phyloP scores from a whole-genome alignment of 2,797 vertebrate species.

The Acipenser ruthenus region DNA sequence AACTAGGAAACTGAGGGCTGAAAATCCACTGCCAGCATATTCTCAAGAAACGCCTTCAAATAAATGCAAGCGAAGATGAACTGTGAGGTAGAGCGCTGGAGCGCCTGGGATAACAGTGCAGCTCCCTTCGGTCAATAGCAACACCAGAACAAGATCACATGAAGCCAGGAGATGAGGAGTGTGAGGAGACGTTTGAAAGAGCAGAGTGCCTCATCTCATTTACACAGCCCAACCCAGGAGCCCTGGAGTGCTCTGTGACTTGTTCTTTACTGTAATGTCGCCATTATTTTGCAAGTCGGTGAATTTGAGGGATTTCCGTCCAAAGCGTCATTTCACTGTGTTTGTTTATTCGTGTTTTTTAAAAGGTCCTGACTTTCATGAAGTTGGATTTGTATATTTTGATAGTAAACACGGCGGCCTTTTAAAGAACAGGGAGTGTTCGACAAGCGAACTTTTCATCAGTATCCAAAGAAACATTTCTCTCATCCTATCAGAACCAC shows the following conservation, averaged over 20 bases:
- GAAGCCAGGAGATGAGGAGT: too few relatives aligned
- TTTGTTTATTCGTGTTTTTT: constrained; percentile 20
- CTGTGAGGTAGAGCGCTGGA: too few relatives aligned
- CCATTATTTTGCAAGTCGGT: constrained; percentile 23
- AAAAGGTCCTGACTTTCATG: constrained; percentile 13
- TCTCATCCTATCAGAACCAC: background rate
- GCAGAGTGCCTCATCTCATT: constrained; percentile 1
- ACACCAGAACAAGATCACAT: too few relatives aligned
- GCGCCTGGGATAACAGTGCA: too few relatives aligned
- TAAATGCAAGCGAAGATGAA: too few relatives aligned
- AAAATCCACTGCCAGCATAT: too few relatives aligned
- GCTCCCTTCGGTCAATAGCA: too few relatives aligned
- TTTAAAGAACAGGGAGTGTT: too few relatives aligned
- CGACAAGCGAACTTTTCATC: too few relatives aligned
- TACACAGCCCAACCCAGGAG: constrained; percentile 12
- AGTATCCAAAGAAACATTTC: background rate
- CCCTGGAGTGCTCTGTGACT: constrained; percentile 26
- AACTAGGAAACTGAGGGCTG: too few relatives aligned
- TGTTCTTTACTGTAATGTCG: constrained; percentile 10
- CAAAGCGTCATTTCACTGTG: constrained; percentile 9
- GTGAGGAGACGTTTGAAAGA: too few relatives aligned
- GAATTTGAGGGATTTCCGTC: constrained; percentile 20
- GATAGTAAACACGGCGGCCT: constrained; percentile 16
- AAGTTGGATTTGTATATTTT: constrained; percentile 12
- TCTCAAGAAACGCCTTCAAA: too few relatives aligned